These are phyloP conservation scores for Chloropsis hardwickii DNA, from an alignment of 2,113 vertebrate species.

Conservation along the genomic window DNA sequence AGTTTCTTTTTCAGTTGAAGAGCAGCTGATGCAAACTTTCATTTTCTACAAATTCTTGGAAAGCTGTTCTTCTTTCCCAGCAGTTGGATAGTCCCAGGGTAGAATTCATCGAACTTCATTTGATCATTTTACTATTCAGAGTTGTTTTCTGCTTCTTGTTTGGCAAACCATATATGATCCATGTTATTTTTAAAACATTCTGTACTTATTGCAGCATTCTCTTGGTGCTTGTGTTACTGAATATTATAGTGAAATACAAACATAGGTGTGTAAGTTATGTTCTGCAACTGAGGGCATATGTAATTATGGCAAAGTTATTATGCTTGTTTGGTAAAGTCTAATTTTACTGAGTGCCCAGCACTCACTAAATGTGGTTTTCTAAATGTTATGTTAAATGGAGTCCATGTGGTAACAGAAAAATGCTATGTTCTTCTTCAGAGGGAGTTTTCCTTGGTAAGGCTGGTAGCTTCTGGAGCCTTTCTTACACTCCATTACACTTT, in stretches of 20 bases:
- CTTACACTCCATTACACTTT: neutral
- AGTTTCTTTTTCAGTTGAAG: neutral
- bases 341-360: neutral
- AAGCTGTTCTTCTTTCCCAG: neutral
- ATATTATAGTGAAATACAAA: neutral
- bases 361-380: neutral
- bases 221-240: neutral
- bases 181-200: neutral
- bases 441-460: neutral
- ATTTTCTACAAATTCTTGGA: neutral
- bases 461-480: neutral
- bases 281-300: neutral
- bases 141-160: conserved; percentile 3
- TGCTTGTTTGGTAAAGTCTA: neutral
- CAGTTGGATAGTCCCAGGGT: neutral
- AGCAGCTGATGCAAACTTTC: neutral
- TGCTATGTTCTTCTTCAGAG: neutral
- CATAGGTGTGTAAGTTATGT: neutral
- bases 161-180: neutral
- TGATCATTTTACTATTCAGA: conserved; percentile 1
- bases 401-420: neutral
- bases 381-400: neutral
- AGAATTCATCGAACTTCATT: neutral
- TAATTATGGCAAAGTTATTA: neutral
- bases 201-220: neutral